Evolutionary conservation across 2,888 invertebrate genomes (phyloP), one percentile per base, ranked within the genome.

Genomic region (Torymus texanus): DNA sequence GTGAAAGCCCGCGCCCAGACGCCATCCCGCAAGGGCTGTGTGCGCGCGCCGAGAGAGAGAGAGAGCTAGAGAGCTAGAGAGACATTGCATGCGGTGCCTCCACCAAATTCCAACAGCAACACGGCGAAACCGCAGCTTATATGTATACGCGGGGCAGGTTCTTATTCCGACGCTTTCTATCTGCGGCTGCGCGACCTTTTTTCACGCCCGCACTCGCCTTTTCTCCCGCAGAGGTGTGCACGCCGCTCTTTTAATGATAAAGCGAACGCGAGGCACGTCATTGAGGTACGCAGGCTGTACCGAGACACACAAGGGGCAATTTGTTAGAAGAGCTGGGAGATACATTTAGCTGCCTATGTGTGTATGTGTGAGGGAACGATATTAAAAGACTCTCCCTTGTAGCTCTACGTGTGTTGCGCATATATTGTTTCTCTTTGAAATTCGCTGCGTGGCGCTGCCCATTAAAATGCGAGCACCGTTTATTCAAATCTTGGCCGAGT

Each of bases 291-390:
- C 24, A n/a, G 14, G 24, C 13, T 41, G 8, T 41, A 41, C 16
- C n/a, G 1, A 51, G 62, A 61, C 13, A 55, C 73, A 62, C 53
- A 55, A 73, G 55, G 55, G 63, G 73, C 73, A 73, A 73, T 73
- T 73, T 73, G 55, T 73, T 73, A 56, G 29, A 12, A n/a, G 63
- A 72, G 71, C 41, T 41, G 41, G 41, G 41, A 41, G 8, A 41
- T 41, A 41, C 41, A 41, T 41, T 41, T 41, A 41, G 41, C 41
- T 8, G 41, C 8, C 29, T 3, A 5, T 41, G 41, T 41, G 41
- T 41, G 21, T 2, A 21, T 21, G 41, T 41, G 41, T 41, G 41
- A 41, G 41, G 41, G 41, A 41, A 8, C 41, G 41, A 41, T 41
- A 41, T 8, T 41, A 41, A 41, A 41, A 41, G 8, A 41, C 41